Conservation (phyloP, 2,888 invertebrate genomes). For the Tiphia femorata region DNA sequence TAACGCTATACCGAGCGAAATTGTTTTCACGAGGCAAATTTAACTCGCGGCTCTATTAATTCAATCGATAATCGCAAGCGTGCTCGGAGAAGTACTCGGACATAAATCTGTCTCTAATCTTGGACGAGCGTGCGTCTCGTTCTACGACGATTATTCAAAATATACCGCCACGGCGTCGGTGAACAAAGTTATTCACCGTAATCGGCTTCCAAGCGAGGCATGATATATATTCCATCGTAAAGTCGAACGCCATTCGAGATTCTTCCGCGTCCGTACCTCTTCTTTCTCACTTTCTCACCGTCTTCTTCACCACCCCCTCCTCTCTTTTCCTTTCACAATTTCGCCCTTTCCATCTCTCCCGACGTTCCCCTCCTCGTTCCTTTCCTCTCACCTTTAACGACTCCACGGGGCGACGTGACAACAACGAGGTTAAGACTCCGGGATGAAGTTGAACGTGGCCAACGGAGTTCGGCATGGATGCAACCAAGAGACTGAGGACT, state of each 20-base stretch:
- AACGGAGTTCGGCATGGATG: slow-evolving; percentile 16
- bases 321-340: not conserved
- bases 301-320: not conserved
- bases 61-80: no score
- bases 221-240: slow-evolving; percentile 47
- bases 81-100: no score
- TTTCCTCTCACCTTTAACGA: slow-evolving; percentile 33
- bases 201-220: slow-evolving; percentile 43
- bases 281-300: not conserved
- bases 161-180: slow-evolving; percentile 31
- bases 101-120: not conserved
- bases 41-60: no score
- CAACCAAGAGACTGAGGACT: slow-evolving; percentile 11
- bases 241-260: slow-evolving; percentile 37
- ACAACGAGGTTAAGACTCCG: slow-evolving; percentile 41
- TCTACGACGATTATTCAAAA: no score
- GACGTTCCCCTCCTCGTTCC: slow-evolving; percentile 6
- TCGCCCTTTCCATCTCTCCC: not conserved
- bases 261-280: slow-evolving; percentile 14
- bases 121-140: not conserved
- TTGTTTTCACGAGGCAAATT: no score
- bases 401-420: slow-evolving; percentile 31
- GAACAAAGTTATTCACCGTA: slow-evolving; percentile 50
- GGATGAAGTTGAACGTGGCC: slow-evolving; percentile 37
- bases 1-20: no score